phyloP scores from a whole-genome alignment of 2,113 vertebrate genomes.

The Charina bottae region DNA sequence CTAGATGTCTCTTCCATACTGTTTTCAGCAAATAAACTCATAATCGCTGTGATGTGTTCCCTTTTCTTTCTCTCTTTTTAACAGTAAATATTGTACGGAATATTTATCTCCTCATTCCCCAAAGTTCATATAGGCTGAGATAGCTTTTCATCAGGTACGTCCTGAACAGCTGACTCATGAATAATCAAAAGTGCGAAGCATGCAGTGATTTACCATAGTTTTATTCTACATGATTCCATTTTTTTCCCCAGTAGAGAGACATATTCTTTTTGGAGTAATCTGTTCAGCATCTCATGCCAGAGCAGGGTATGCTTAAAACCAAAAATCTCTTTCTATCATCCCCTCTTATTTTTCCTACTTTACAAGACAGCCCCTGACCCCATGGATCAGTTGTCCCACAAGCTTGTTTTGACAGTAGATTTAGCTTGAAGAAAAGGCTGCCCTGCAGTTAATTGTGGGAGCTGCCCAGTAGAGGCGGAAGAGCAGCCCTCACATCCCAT shows the following conservation, averaged over 20 bases:
- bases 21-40: constrained; percentile 60
- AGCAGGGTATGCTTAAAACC: neutral
- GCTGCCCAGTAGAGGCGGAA: neutral
- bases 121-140: constrained; percentile 24
- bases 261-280: neutral
- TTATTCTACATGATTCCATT: neutral
- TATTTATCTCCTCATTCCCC: constrained; percentile 32
- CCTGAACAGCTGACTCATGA: constrained; percentile 12
- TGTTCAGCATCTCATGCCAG: neutral
- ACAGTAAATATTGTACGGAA: neutral
- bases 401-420: neutral
- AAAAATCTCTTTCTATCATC: neutral
- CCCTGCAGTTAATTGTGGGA: neutral
- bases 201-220: constrained; percentile 8
- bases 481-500: neutral
- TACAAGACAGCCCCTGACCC: neutral
- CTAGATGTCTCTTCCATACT: constrained; percentile 62
- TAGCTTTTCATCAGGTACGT: neutral
- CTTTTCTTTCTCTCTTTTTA: constrained; percentile 22
- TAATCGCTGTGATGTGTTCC: constrained; percentile 33
- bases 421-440: neutral
- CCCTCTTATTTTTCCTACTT: neutral
- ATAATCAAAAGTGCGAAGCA: constrained; percentile 31
- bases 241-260: neutral
- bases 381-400: neutral